These are phyloP conservation scores for Corapipo altera DNA, from an alignment of 2,113 vertebrate species.

Conservation along the genomic window DNA sequence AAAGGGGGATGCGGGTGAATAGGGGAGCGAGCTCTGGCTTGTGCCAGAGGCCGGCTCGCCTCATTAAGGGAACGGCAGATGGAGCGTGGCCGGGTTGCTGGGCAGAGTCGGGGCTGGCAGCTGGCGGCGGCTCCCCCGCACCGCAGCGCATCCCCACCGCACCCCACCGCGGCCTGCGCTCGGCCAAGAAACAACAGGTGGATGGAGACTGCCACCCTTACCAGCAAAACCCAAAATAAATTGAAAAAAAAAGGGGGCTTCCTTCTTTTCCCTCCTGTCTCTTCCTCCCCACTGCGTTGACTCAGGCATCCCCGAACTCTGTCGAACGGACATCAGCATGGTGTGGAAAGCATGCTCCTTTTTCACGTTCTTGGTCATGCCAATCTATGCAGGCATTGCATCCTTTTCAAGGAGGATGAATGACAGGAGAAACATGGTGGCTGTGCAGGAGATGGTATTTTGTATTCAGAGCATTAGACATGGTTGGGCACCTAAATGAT, in stretches of 20 bases:
- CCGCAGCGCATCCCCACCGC: not conserved
- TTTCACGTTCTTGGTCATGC: rapidly evolving
- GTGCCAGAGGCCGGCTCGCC: conserved; percentile 71
- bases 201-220: rapidly evolving
- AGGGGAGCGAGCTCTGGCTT: conserved; percentile 73
- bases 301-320: not conserved
- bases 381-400: not conserved
- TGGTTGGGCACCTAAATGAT: not conserved
- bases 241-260: rapidly evolving
- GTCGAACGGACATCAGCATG: rapidly evolving
- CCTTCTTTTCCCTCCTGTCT: not conserved
- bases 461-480: not conserved
- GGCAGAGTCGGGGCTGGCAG: conserved; percentile 68
- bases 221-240: not conserved
- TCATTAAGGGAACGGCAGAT: conserved; percentile 79
- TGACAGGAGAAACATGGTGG: not conserved
- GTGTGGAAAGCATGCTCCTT: not conserved
- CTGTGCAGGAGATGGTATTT: not conserved
- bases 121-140: not conserved
- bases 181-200: not conserved
- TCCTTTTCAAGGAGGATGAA: not conserved
- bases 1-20: conserved; percentile 74
- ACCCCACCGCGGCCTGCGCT: not conserved
- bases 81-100: conserved; percentile 78
- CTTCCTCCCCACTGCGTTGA: rapidly evolving